phyloP scores from a whole-genome alignment of 2,797 vertebrate species.

The Sebastes wilsoni region DNA sequence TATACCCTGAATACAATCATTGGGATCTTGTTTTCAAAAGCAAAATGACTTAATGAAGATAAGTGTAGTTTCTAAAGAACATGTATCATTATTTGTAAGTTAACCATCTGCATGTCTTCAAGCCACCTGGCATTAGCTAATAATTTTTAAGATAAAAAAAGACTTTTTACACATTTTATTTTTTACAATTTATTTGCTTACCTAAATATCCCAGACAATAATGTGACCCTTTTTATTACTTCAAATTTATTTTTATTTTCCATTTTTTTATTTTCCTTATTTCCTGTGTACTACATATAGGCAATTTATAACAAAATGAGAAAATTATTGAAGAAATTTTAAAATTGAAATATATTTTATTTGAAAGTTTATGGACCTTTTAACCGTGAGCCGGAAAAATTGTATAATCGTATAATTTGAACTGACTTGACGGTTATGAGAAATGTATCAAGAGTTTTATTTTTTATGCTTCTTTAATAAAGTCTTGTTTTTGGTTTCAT shows the following conservation, averaged over 20 bases:
- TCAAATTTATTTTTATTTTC: constrained; percentile 86
- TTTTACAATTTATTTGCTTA: constrained; percentile 89
- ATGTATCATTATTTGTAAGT: constrained; percentile 88
- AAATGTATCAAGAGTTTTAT: constrained; percentile 99
- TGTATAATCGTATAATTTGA: constrained; percentile 93
- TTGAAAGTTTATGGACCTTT: constrained; percentile 98
- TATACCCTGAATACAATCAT: constrained; percentile 86
- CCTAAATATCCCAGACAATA: constrained; percentile 88
- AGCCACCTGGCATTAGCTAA: constrained; percentile 85
- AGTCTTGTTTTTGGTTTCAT: constrained; percentile 87
- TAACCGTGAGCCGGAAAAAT: constrained; percentile 94
- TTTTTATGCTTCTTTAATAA: constrained; percentile 95
- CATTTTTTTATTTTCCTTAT: constrained; percentile 87
- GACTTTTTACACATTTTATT: constrained; percentile 91
- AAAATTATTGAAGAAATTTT: constrained; percentile 98
- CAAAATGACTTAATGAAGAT: constrained; percentile 79
- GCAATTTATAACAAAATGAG: constrained; percentile 96
- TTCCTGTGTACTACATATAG: constrained; percentile 96
- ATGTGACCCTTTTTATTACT: constrained; percentile 89
- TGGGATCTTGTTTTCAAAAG: constrained; percentile 79
- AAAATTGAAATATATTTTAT: constrained; percentile 99
- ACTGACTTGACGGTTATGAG: constrained; percentile 94
- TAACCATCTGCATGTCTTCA: constrained; percentile 88
- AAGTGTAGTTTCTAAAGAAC: constrained; percentile 87
- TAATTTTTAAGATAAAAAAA: constrained; percentile 83